These are phyloP conservation scores for Gavialis gangeticus DNA, from an alignment of 2,113 vertebrate species.

Conservation along the genomic window DNA sequence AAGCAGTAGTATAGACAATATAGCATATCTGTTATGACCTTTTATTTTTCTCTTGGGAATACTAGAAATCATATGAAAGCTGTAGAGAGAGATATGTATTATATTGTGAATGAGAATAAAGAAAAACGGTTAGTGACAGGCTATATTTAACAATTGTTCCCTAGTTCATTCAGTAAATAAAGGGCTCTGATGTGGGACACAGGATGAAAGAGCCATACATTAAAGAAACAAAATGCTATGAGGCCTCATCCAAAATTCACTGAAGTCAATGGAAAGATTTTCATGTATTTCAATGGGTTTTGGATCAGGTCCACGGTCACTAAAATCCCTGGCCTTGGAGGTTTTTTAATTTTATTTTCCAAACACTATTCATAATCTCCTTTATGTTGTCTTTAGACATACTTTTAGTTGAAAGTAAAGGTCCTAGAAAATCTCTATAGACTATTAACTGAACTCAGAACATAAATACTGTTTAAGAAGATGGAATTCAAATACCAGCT, in stretches of 20 bases:
- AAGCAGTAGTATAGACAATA: not conserved
- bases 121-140: not conserved
- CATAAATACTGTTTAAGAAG: fast-evolving
- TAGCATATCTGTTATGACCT: fast-evolving
- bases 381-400: not conserved
- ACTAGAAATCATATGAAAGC: not conserved
- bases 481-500: not conserved
- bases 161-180: not conserved
- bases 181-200: not conserved
- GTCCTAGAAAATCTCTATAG: not conserved
- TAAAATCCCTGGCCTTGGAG: not conserved
- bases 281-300: not conserved
- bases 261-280: not conserved
- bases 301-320: not conserved
- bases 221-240: not conserved
- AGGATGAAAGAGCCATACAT: not conserved
- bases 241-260: not conserved
- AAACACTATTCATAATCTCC: fast-evolving
- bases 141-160: not conserved
- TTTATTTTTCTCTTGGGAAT: not conserved
- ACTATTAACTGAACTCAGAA: not conserved
- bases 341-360: not conserved
- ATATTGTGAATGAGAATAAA: fast-evolving
- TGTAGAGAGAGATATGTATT: not conserved
- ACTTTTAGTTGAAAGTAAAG: not conserved